Conservation (phyloP, 2,797 vertebrate species). For the Acanthopagrus latus region DNA sequence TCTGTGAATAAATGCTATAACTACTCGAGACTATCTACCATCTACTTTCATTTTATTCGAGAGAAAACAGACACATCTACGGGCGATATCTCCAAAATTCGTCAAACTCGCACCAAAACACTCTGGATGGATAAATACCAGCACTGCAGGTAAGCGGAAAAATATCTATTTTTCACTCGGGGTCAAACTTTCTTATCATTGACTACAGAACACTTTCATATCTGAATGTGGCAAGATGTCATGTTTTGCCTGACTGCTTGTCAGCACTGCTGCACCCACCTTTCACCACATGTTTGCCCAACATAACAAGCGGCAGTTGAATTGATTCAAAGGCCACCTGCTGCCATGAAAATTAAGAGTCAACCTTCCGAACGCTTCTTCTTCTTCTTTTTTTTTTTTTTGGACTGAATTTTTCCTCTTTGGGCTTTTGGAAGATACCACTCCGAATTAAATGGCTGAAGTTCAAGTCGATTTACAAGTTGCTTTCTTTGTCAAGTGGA, state of each 20-base stretch:
- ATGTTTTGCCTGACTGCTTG: neutral
- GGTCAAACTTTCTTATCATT: neutral
- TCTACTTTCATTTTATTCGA: no score
- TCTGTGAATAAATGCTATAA: no score
- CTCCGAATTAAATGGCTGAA: neutral
- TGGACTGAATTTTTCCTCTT: neutral
- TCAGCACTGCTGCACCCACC: neutral
- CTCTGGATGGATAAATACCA: no score
- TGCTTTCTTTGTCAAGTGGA: constrained; percentile 25
- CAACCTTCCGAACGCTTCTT: neutral
- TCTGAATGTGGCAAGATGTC: neutral
- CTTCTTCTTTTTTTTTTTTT: neutral
- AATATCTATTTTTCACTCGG: no score
- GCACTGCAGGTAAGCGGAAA: no score
- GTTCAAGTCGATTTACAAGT: neutral
- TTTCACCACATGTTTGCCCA: neutral
- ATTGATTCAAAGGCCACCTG: neutral
- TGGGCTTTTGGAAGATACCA: neutral
- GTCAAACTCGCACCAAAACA: no score
- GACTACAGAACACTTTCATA: neutral
- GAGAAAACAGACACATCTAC: no score
- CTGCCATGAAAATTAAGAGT: neutral
- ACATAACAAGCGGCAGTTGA: neutral
- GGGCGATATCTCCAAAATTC: no score
- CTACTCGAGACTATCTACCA: no score